These are phyloP conservation scores for Aplysia californica DNA, from an alignment of 1,140 invertebrate species.

Conservation along the genomic window DNA sequence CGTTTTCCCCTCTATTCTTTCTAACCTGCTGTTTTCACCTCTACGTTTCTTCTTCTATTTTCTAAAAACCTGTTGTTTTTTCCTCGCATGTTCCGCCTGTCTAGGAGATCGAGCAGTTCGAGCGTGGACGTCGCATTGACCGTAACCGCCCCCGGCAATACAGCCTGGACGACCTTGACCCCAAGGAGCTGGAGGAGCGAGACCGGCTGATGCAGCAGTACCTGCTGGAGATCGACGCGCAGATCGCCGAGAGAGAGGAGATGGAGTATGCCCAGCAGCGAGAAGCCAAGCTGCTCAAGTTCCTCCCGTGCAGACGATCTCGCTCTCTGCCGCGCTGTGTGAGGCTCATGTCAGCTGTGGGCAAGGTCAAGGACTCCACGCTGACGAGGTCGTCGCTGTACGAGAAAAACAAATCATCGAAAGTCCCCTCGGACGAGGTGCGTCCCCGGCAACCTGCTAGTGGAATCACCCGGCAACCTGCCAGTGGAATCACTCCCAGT, in stretches of 20 bases:
- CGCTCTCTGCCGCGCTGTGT: slow-evolving; percentile 56
- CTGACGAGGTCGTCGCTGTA: slow-evolving; percentile 32
- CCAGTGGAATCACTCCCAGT: too few species aligned
- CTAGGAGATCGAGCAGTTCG: slow-evolving; percentile 57
- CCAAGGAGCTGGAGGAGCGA: slow-evolving; percentile 32
- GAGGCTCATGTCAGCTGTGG: slow-evolving; percentile 27
- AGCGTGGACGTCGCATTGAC: slow-evolving; percentile 39
- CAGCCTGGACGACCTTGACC: slow-evolving; percentile 58
- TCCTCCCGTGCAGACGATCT: slow-evolving; percentile 58
- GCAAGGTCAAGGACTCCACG: slow-evolving; percentile 10
- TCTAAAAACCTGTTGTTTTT: neutral
- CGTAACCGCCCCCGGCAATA: slow-evolving; percentile 44
- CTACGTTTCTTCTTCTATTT: too few species aligned
- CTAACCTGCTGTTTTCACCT: too few species aligned
- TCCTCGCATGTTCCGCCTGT: too few species aligned
- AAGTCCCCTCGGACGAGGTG: slow-evolving; percentile 11
- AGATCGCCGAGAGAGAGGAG: slow-evolving; percentile 54
- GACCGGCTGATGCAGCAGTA: slow-evolving; percentile 57
- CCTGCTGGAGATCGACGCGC: slow-evolving; percentile 55
- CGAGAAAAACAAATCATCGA: slow-evolving; percentile 24
- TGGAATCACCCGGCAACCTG: too few species aligned
- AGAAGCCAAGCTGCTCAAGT: slow-evolving; percentile 53
- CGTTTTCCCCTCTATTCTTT: too few species aligned
- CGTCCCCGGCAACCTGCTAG: too few species aligned
- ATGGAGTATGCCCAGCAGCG: slow-evolving; percentile 41